Base-by-base conservation (phyloP, 2,113 vertebrate genomes). In the Bothrops jararaca region DNA sequence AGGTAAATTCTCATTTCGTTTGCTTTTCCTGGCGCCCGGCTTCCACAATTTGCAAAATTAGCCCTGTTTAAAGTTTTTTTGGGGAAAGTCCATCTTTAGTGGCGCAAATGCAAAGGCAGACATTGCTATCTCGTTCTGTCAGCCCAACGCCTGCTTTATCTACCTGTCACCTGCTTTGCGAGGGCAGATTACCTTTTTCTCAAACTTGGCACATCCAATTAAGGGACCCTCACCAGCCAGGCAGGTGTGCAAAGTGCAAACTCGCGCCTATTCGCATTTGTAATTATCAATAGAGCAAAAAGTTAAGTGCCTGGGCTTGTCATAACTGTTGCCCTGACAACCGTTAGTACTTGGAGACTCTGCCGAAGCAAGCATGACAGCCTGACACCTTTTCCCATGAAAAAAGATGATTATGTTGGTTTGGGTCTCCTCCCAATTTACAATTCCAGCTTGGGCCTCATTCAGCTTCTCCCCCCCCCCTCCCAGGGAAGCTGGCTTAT, bases 161-260 rank as follows among this genome's bases (percentile, higher is more conserved):
- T 97, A 96, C 95, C 95, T 97, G 97, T 98, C 97, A 97, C 96
- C 97, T 96, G 93, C 95, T 96, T 96, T 96, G 95, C 96, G 97
- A 98, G 96, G 96, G 95, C 94, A 98, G 97, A 97, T 98, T 97
- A 97, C 97, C 97, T 97, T 98, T 97, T 97, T 96, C 94, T 97
- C 96, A 96, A 95, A 97, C 96, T 96, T 96, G 97, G 96, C 97
- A 97, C 96, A 97, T 97, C 97, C 97, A 98, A 98, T 98, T 98
- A 98, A 97, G 95, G 96, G 92, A 97, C 96, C 96, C 95, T 97
- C 96, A 98, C 96, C 97, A 97, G 96, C 96, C 94, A 97, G 95
- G 96, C 96, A 97, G 97, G 97, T 98, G 97, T 98, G 97, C 96
- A 97, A 98, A 97, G 96, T 97, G 95, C 97, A 98, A 97, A 96